These are phyloP conservation scores for Athalia circularis DNA, from an alignment of 2,888 invertebrate species.

Conservation along the genomic window DNA sequence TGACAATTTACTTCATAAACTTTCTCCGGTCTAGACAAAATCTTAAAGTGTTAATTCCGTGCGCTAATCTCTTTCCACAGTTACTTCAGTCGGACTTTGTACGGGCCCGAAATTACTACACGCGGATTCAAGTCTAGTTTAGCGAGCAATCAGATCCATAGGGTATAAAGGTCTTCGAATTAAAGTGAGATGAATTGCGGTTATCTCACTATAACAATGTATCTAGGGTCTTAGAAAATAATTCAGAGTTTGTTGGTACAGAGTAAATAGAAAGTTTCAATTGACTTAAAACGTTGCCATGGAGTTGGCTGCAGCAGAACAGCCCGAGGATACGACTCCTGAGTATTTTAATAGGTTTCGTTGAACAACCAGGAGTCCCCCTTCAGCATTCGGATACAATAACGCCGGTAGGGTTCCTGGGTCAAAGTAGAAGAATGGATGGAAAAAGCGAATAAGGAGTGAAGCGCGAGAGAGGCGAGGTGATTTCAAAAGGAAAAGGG, in stretches of 20 bases:
- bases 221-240: not conserved
- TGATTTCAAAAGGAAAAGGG: not conserved
- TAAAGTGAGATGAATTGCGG: not conserved
- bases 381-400: conserved; percentile 19
- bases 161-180: not conserved
- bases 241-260: not conserved
- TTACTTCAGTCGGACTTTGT: not conserved
- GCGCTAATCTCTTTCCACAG: not conserved
- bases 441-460: not conserved
- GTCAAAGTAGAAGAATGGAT: not conserved
- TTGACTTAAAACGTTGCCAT: conserved; percentile 16
- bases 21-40: conserved; percentile 14
- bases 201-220: not conserved
- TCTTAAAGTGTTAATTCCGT: conserved; percentile 11
- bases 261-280: conserved; percentile 2
- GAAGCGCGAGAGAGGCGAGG: not conserved
- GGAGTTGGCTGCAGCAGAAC: not conserved
- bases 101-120: not conserved
- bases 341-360: conserved; percentile 21
- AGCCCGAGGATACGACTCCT: not conserved
- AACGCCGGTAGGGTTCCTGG: not conserved
- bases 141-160: not conserved
- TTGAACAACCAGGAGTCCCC: not conserved
- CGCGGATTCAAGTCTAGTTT: not conserved
- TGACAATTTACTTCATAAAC: conserved; percentile 15